Percentiles rank a stretch among this genome's conserved stretches.
phyloP scores from a whole-genome alignment of 2,113 vertebrate genomes.

The Anguilla japonica region DNA sequence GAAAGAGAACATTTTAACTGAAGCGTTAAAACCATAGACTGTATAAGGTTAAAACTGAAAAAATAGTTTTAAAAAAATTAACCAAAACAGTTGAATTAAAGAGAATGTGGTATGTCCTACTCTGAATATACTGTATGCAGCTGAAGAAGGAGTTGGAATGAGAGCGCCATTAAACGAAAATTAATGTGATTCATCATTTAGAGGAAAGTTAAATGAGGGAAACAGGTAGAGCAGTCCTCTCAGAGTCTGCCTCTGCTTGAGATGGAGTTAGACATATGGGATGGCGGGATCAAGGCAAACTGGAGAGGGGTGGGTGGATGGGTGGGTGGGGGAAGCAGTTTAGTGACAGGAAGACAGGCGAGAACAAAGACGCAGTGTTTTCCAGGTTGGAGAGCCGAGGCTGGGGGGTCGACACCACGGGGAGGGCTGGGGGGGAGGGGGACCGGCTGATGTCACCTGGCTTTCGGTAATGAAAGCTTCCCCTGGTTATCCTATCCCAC shows the following conservation, averaged over 20 bases:
- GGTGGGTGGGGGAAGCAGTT: constrained; percentile 26
- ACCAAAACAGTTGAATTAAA: neutral
- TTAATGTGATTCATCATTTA: neutral
- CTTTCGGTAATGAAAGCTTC: constrained; percentile 66
- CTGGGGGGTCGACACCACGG: constrained; percentile 52
- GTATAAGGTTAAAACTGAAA: too few species aligned
- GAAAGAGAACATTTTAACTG: neutral
- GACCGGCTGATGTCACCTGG: constrained; percentile 72
- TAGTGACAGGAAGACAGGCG: constrained; percentile 38
- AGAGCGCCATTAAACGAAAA: neutral
- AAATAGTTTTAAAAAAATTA: neutral
- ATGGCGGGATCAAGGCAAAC: neutral
- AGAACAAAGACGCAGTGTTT: constrained; percentile 74
- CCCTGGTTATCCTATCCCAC: constrained; percentile 68
- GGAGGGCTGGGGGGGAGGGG: constrained; percentile 52
- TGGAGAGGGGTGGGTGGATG: neutral
- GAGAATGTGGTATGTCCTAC: neutral
- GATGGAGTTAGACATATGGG: neutral
- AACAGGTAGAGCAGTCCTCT: neutral
- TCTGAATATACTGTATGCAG: neutral
- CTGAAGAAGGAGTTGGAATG: neutral
- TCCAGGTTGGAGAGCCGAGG: constrained; percentile 53
- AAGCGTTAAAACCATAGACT: too few species aligned
- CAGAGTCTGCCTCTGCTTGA: neutral
- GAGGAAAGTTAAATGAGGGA: neutral